A percentile compares a stretch with the other conserved stretches of the same genome.
Conservation (phyloP, 2,113 vertebrate genomes). For the Copsychus sechellarum region DNA sequence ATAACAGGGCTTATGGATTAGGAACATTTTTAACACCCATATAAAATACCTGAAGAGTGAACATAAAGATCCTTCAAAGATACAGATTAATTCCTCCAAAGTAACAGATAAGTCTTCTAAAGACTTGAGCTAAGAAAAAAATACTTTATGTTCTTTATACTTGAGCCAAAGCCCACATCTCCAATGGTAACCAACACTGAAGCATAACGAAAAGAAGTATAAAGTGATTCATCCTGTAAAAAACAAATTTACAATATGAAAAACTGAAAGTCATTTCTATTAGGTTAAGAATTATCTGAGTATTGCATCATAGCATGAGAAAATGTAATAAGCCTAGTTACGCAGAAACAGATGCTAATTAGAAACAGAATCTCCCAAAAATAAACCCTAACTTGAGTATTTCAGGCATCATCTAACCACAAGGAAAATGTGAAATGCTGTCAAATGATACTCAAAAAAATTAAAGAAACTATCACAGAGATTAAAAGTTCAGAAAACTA, state of each 20-base stretch:
- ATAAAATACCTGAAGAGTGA: background rate
- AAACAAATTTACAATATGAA: background rate
- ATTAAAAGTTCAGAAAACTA: background rate
- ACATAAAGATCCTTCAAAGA: background rate
- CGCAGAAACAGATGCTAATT: conserved; percentile 12
- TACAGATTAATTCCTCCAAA: background rate
- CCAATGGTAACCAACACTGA: background rate
- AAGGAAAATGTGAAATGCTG: background rate
- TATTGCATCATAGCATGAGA: background rate
- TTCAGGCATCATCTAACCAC: background rate
- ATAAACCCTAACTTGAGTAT: background rate
- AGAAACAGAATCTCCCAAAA: conserved; percentile 27
- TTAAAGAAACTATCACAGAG: background rate
- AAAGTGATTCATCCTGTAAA: background rate
- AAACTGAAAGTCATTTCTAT: background rate
- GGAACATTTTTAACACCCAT: background rate
- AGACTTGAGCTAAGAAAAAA: background rate
- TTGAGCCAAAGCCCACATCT: background rate
- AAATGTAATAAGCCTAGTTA: conserved; percentile 22
- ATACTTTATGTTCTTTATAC: background rate
- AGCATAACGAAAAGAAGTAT: background rate
- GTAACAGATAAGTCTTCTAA: background rate
- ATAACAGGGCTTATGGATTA: background rate
- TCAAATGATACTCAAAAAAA: background rate
- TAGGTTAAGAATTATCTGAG: background rate